phyloP scores from a whole-genome alignment of 2,113 vertebrate species.

The Panthera leo region DNA sequence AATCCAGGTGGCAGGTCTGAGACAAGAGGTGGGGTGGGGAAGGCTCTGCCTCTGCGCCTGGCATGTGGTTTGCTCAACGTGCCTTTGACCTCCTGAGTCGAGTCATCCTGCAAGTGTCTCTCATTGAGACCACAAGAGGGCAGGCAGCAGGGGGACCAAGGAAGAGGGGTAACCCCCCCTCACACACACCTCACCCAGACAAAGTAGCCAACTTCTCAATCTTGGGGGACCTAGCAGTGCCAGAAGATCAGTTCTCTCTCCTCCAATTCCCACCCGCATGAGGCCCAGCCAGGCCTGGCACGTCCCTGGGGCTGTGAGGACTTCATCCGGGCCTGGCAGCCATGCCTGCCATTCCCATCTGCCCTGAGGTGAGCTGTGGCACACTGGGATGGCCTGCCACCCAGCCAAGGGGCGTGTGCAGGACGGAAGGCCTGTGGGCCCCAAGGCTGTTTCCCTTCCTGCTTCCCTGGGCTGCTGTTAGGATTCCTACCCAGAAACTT shows the following conservation, averaged over 20 bases:
- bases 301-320: not conserved
- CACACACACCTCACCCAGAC: not conserved
- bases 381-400: not conserved
- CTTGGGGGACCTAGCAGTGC: not conserved
- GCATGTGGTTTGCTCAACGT: not conserved
- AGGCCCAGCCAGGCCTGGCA: not conserved
- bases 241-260: not conserved
- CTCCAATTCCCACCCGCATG: not conserved
- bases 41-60: not conserved
- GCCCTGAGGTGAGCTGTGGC: not conserved
- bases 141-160: not conserved
- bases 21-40: fast-evolving
- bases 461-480: not conserved
- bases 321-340: not conserved
- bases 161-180: not conserved
- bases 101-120: not conserved
- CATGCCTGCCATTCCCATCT: not conserved
- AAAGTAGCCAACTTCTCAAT: not conserved
- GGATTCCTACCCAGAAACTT: not conserved
- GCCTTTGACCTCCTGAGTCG: not conserved
- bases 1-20: not conserved
- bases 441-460: not conserved
- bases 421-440: fast-evolving
- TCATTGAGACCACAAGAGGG: not conserved
- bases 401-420: not conserved